Percentiles rank a stretch among this genome's conserved stretches.
These are phyloP conservation scores for Achlya flavicornis DNA, from an alignment of 2,888 invertebrate genomes.

Conservation along the genomic window DNA sequence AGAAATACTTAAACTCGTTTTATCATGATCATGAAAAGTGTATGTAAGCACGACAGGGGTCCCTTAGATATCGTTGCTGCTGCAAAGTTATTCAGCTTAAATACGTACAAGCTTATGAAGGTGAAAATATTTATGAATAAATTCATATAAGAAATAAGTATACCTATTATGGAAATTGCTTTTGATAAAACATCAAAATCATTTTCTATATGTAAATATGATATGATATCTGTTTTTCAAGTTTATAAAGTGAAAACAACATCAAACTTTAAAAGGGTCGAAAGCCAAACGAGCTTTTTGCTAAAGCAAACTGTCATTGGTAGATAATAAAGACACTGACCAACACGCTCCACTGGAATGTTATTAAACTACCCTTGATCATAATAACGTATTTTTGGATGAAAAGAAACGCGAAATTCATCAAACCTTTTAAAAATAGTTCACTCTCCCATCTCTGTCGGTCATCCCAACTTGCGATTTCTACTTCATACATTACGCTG, in stretches of 20 bases:
- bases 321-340: not conserved
- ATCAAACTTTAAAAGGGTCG: no score
- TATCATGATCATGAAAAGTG: constrained; percentile 39
- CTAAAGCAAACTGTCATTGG: not conserved
- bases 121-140: not conserved
- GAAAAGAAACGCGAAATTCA: no score
- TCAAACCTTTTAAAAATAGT: not conserved
- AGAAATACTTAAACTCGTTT: constrained; percentile 33
- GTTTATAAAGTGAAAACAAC: not conserved
- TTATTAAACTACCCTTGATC: no score
- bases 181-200: not conserved
- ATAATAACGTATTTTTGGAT: no score
- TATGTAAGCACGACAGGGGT: constrained; percentile 26
- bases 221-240: not conserved
- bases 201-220: not conserved
- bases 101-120: not conserved
- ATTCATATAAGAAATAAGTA: not conserved
- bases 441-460: not conserved
- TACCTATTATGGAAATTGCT: not conserved
- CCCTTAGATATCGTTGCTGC: constrained; percentile 19
- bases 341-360: not conserved
- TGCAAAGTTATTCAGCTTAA: not conserved
- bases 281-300: no score
- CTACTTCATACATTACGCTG: constrained; percentile 25
- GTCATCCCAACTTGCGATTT: constrained; percentile 24